phyloP scores from a whole-genome alignment of 2,888 invertebrate species.

The Ichneumon xanthorius region DNA sequence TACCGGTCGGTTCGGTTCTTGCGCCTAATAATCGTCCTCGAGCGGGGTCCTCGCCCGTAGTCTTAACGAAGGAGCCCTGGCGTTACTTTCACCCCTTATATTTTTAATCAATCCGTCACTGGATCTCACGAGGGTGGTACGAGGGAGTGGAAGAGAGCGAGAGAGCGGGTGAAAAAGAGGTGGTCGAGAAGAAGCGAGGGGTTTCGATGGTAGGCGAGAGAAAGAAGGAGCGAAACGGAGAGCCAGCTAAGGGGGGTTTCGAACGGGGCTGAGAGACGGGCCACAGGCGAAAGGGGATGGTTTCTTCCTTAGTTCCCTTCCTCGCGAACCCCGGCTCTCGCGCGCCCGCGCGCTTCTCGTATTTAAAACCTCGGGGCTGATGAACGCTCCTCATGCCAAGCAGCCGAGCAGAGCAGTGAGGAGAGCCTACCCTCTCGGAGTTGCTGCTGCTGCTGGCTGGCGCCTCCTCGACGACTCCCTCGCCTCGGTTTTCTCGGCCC shows the following conservation, averaged over 20 bases:
- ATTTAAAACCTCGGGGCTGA: constrained; percentile 85
- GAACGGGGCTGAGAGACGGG: constrained; percentile 66
- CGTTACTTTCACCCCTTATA: constrained; percentile 80
- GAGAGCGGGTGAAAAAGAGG: constrained; percentile 61
- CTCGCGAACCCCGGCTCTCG: constrained; percentile 70
- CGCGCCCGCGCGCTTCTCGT: constrained; percentile 74
- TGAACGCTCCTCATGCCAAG: constrained; percentile 84
- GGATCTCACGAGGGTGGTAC: constrained; percentile 70
- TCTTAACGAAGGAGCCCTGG: constrained; percentile 64
- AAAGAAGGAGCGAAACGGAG: constrained; percentile 70
- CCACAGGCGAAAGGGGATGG: constrained; percentile 75
- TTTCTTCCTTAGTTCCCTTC: constrained; percentile 81
- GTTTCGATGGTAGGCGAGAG: constrained; percentile 64
- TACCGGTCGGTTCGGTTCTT: constrained; percentile 25
- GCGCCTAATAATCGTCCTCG: constrained; percentile 14
- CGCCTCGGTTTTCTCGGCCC: constrained; percentile 67
- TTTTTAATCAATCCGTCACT: constrained; percentile 85
- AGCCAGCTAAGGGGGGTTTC: constrained; percentile 71
- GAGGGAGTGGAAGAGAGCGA: constrained; percentile 46
- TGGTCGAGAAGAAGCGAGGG: constrained; percentile 70
- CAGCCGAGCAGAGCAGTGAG: constrained; percentile 68
- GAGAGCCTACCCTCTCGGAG: constrained; percentile 66
- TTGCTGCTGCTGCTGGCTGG: constrained; percentile 61
- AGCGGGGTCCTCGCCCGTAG: constrained; percentile 8
- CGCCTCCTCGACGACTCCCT: constrained; percentile 73